Percentiles rank a stretch among this genome's conserved stretches.
Evolutionary conservation across 2,797 vertebrate genomes (phyloP).

Genomic region (Intellagama lesueurii): DNA sequence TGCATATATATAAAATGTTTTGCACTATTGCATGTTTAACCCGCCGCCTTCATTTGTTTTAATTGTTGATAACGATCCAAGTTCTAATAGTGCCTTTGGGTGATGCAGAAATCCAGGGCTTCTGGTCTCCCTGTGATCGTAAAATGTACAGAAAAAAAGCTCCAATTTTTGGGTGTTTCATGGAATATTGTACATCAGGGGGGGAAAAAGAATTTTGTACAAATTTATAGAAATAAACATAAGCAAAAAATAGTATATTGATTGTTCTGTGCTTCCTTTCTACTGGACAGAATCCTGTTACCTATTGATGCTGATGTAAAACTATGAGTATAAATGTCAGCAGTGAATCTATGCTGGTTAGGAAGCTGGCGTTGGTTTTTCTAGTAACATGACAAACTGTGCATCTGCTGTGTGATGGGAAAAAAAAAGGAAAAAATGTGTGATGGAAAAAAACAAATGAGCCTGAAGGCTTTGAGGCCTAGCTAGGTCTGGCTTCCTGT

Average conservation of each 20-base stretch:
- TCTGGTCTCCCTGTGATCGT: conserved; percentile 54
- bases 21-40: conserved; percentile 73
- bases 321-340: too few species aligned
- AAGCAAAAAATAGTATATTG: not conserved
- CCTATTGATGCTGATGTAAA: too few species aligned
- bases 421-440: not conserved
- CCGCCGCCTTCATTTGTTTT: conserved; percentile 57
- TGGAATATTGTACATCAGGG: conserved; percentile 54
- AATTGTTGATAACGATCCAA: conserved; percentile 44
- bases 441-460: not conserved
- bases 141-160: not conserved
- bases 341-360: too few species aligned
- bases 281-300: too few species aligned
- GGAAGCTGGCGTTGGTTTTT: too few species aligned
- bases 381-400: not conserved
- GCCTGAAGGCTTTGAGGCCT: too few species aligned
- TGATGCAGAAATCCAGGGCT: conserved; percentile 38
- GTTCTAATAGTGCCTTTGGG: conserved; percentile 72
- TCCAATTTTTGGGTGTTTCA: conserved; percentile 60
- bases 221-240: conserved; percentile 76
- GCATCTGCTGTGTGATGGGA: too few species aligned
- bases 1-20: conserved; percentile 46
- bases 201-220: conserved; percentile 66
- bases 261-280: too few species aligned
- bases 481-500: too few species aligned